Evolutionary conservation across 2,113 vertebrate genomes (phyloP).

Genomic region (Dicaeum eximium): DNA sequence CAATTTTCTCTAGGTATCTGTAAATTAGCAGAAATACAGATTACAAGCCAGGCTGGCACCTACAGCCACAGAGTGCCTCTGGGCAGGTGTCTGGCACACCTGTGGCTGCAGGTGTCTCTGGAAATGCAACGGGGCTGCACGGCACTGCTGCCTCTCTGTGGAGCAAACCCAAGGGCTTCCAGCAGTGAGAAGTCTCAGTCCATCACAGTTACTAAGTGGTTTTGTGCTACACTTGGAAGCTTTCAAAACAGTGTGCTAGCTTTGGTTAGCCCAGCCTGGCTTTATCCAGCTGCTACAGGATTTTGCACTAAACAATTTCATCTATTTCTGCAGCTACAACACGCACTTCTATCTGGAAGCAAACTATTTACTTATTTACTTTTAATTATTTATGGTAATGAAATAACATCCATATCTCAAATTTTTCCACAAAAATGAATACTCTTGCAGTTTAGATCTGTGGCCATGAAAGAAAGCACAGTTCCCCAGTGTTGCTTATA

Average conservation of each 20-base stretch:
- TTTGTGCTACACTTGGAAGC: not conserved
- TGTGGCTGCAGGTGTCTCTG: fast-evolving
- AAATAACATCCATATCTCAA: not conserved
- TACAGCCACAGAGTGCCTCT: not conserved
- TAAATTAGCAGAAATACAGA: not conserved
- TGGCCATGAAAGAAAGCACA: constrained; percentile 41
- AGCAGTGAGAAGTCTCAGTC: not conserved
- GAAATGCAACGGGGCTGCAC: fast-evolving
- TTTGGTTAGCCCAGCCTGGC: not conserved
- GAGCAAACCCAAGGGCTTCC: not conserved
- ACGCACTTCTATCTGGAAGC: not conserved
- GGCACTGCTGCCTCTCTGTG: not conserved
- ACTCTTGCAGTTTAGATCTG: not conserved
- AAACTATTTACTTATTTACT: constrained; percentile 11
- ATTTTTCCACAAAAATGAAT: constrained; percentile 26
- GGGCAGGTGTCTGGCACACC: not conserved
- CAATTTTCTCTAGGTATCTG: not conserved
- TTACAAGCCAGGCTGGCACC: not conserved
- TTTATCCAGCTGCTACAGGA: not conserved
- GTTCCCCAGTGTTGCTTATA: constrained; percentile 28
- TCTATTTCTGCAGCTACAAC: not conserved
- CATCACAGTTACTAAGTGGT: not conserved
- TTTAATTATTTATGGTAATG: constrained; percentile 60
- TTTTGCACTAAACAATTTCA: not conserved
- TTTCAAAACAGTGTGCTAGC: not conserved